Base-by-base conservation (phyloP, 2,888 invertebrate genomes). In the Hirtodrosophila histrioides region DNA sequence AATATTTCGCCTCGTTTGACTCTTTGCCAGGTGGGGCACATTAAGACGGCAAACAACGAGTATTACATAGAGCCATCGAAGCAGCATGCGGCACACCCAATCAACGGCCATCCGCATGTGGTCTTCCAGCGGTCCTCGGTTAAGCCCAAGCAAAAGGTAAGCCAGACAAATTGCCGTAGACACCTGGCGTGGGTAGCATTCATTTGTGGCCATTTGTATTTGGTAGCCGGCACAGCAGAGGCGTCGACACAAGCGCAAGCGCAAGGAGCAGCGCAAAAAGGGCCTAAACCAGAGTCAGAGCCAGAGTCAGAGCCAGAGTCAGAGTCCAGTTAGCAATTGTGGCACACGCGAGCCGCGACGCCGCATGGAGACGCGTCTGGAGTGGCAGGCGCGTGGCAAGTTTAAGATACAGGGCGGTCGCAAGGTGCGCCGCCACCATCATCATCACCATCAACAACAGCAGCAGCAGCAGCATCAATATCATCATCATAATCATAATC, bases 41-140 rank as follows among this genome's bases (percentile, higher is more conserved):
- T 95, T 68, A 93, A 94, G 86, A 94, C 94, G 12, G 93, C 94
- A 76, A 92, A 93, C 68, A 94, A 94, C 67, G 95, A 94, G 90
- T 95, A 94, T 91, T 95, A 94, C 92, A 94, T 95, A 71, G 95
- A 95, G 90, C 95, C 95, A 36, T 93, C 94, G 33, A 93, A 94
- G 83, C 93, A 94, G 90, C 91, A 92, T 69, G 77, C 81, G 41
- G 89, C 91, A 51, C 87, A 90, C 75, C 82, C 88, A 4, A 75
- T 76, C 46, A 83, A 78, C 51, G 93, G 93, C 1, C 94, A 95
- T 90, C 93, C 94, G 60, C 95, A 95, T 88, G 93, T 95, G 44
- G 93, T 95, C 61, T 95, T 94, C 85, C 94, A 94, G 90, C 92
- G 95, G 89, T 94, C 95, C 43, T 94, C 94, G 10, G 93, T 94